Evolutionary conservation across 2,797 vertebrate species (phyloP).

Genomic region (Acipenser transmontanus): DNA sequence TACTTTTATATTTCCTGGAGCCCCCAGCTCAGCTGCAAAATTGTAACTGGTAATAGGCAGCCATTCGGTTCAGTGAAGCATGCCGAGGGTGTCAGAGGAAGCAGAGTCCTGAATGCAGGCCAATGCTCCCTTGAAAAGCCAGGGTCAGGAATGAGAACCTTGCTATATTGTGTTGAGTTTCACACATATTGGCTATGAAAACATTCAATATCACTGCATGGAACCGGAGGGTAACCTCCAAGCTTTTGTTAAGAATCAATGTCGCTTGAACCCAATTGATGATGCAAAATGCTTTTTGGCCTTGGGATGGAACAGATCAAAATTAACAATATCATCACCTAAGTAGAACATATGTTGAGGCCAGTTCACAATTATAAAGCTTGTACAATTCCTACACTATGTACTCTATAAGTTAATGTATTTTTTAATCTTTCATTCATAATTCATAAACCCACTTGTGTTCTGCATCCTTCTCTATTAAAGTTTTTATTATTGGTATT

Average conservation of each 20-base stretch:
- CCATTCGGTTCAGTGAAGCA: conserved; percentile 56
- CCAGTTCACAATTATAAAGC: background rate
- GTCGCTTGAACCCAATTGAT: conserved; percentile 17
- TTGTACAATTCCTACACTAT: background rate
- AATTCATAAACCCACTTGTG: no score
- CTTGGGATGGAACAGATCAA: conserved; percentile 8
- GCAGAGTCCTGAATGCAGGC: conserved; percentile 27
- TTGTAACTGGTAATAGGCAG: conserved; percentile 63
- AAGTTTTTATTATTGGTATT: no score
- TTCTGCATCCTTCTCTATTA: no score
- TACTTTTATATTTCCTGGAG: conserved; percentile 48
- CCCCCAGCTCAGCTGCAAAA: conserved; percentile 62
- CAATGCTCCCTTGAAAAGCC: conserved; percentile 35
- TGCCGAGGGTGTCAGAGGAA: conserved; percentile 46
- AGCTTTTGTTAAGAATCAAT: conserved; percentile 21
- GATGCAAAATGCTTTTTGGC: conserved; percentile 17
- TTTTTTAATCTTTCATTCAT: no score
- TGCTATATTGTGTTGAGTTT: conserved; percentile 35
- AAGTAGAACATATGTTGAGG: conserved; percentile 2
- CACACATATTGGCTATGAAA: conserved; percentile 33
- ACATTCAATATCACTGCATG: conserved; percentile 14
- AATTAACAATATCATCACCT: conserved; percentile 13
- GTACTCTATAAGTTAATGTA: no score
- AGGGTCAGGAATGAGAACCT: conserved; percentile 41
- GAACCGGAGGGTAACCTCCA: conserved; percentile 15